Evolutionary conservation across 2,113 vertebrate genomes (phyloP), one percentile per base, ranked within the genome.

Genomic region (Dendropsophus ebraccatus): DNA sequence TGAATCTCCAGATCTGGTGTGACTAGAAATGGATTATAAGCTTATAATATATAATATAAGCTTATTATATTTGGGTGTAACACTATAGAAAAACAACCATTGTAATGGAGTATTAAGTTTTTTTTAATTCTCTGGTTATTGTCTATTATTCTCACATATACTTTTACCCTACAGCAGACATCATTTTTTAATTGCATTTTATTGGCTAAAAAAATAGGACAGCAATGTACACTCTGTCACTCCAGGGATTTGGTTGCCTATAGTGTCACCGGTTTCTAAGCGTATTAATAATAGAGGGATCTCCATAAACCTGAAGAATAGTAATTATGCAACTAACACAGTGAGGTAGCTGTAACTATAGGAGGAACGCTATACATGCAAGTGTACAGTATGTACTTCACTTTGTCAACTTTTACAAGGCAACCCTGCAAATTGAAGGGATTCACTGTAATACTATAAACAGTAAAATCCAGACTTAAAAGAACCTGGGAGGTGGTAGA

Each of bases 41-140:
- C 60, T 80, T 62, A 45, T 62, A 80, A n/a, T 60, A n/a, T n/a
- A n/a, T n/a, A n/a, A n/a, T 80, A 80, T 41, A 41, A 80, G 77
- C 60, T 80, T 62, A 45, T 62, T 62, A n/a, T 60, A 56, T 60
- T 41, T 62, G 77, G 77, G 77, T 80, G 77, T 62, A 80, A 80
- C 77, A 41, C 54, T 58, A 45, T 41, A 58, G 32, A 60, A 58
- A 62, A 13, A 80, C 54, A 80, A 28, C 54, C 23, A 80, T 80
- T 80, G 77, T 80, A 17, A 41, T 62, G 25, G 19, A 14, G n/a
- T 76, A 76, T 76, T 76, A 76, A 17, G 23, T 41, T 41, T 2
- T 52, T 52, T 54, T 54, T 54, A 54, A 78, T 78, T 56, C 25
- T 56, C 28, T 25, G 23, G 75, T 54, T 60, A 62, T 80, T 41